Base-by-base conservation (phyloP, 2,797 vertebrate species). In the Falco novaeseelandiae region DNA sequence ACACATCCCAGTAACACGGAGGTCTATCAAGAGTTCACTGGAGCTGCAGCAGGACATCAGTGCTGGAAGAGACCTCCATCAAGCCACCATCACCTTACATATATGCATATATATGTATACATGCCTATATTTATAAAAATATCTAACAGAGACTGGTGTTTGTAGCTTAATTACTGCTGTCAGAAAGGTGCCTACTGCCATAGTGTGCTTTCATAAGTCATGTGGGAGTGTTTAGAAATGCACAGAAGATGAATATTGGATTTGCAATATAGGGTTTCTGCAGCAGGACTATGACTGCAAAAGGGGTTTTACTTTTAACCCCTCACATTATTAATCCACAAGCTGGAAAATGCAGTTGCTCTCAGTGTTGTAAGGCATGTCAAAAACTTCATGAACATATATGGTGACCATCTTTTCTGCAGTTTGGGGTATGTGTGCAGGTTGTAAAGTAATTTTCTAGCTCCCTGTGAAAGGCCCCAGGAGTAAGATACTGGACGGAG, bases 31-130 rank as follows among this genome's bases (percentile, higher is more conserved):
- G 48, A 87, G 19, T 13, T 79, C 4, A 0, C 18, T 59, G 71
- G 29, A 63, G 8, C 26, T 80, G 29, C 58, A 83, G 80, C 38
- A 70, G 44, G 38, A 58, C n/a, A 22, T 51, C 14, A 12, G 0
- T 16, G 18, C 32, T 87, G 70, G 72, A 83, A 70, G 46, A 51
- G 4, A 66, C 22, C 16, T 62, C n/a, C 30, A 40, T 2, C 0
- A 0, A 84, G 38, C 46, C 55, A 70, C 29, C 59, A 30, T 19
- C 29, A 51, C 29, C 29, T 70, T 36, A 18, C 1, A 0, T 9
- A 42, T 14, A 49, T 26, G 27, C 23, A 32, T 18, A 36, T 11
- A 18, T 20, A 61, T 3, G 14, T 44, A 34, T 29, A n/a, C 25
- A n/a, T 32, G 29, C 10, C 15, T 62, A 1, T 17, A 63, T 82